Conservation (phyloP, 2,888 invertebrate genomes). For the Dicranocentrus wangi region DNA sequence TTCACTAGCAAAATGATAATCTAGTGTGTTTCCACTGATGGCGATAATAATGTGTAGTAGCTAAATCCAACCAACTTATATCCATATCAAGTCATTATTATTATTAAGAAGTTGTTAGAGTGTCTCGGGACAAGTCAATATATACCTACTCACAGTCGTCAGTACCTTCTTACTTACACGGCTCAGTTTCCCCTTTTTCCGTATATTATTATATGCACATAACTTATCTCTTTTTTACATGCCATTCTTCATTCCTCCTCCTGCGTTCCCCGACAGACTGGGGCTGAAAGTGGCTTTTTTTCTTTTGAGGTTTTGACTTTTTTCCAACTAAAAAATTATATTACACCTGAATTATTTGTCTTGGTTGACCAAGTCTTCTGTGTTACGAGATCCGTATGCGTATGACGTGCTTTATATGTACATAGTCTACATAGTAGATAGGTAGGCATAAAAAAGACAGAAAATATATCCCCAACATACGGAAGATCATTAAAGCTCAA, state of each 20-base stretch:
- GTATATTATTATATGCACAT: no score
- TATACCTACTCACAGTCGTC: no score
- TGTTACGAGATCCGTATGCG: slow-evolving; percentile 24
- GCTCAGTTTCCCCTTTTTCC: no score
- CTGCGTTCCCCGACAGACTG: not conserved
- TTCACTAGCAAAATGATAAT: slow-evolving; percentile 36
- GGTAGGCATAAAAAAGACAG: slow-evolving; percentile 18
- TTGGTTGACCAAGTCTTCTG: slow-evolving; percentile 55
- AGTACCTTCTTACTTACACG: no score
- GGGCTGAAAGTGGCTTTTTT: not conserved
- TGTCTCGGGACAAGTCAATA: no score
- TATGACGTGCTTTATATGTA: not conserved
- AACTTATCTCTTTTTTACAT: no score
- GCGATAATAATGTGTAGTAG: slow-evolving; percentile 44
- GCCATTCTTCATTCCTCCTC: no score
- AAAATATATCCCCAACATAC: not conserved
- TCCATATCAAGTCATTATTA: slow-evolving; percentile 57
- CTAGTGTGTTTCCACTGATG: slow-evolving; percentile 7
- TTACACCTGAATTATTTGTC: slow-evolving; percentile 42
- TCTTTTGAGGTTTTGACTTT: slow-evolving; percentile 56
- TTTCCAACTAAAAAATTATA: slow-evolving; percentile 46
- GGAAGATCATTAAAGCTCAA: slow-evolving; percentile 24
- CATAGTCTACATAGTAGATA: slow-evolving; percentile 16
- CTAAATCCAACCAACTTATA: slow-evolving; percentile 37
- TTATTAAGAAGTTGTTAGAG: slow-evolving; percentile 48